These are phyloP conservation scores for Aegithalos caudatus DNA, from an alignment of 2,113 vertebrate genomes.

Conservation along the genomic window DNA sequence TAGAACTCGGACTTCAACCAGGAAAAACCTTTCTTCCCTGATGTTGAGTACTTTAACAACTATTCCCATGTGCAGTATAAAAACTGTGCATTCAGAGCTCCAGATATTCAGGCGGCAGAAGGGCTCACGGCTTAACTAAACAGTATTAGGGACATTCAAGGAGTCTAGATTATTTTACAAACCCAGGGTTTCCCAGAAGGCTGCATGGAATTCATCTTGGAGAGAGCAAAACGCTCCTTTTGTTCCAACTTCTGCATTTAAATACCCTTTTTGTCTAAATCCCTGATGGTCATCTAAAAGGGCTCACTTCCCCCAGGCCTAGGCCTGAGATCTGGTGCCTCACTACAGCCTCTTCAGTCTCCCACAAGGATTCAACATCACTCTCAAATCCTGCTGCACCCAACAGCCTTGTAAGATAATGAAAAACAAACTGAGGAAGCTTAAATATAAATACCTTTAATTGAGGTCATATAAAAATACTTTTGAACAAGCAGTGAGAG, in stretches of 20 bases:
- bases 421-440: neutral
- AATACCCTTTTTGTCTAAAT: neutral
- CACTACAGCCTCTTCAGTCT: too few relatives aligned
- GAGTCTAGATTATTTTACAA: neutral
- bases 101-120: neutral
- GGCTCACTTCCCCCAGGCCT: neutral
- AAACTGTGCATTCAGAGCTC: neutral
- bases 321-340: neutral
- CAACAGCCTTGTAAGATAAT: neutral
- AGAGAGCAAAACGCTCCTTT: neutral
- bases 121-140: neutral
- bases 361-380: rapidly evolving
- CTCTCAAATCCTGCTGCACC: neutral
- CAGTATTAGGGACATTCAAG: neutral
- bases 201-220: neutral
- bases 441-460: neutral
- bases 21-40: neutral
- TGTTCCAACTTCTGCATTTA: neutral
- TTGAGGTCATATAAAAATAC: neutral
- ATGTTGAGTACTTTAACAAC: neutral
- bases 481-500: neutral
- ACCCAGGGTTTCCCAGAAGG: neutral
- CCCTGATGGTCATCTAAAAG: rapidly evolving
- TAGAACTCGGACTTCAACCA: neutral
- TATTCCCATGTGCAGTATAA: neutral